Conservation (phyloP, 1,140 invertebrate species). For the Lepidurus arcticus region DNA sequence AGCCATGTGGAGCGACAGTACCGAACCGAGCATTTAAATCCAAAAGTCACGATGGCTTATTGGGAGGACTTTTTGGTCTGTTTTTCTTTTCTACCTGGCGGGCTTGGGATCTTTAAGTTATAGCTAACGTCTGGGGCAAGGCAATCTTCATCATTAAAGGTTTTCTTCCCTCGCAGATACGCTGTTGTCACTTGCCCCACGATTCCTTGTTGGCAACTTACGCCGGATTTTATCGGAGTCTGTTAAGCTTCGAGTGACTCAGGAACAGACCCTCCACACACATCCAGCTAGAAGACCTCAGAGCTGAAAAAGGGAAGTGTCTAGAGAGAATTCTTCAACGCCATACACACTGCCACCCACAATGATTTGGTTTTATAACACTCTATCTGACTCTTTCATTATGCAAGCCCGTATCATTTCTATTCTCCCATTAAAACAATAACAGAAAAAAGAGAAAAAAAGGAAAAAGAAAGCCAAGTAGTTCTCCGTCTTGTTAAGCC, state of each 20-base stretch:
- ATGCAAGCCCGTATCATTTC: background rate
- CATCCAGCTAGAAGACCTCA: background rate
- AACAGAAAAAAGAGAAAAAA: background rate
- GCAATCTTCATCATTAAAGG: background rate
- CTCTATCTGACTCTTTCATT: background rate
- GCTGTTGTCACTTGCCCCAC: slow-evolving; percentile 15
- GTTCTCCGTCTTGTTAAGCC: background rate
- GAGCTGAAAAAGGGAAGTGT: background rate
- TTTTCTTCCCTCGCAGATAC: background rate
- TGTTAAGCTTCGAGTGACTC: background rate
- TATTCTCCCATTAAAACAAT: background rate
- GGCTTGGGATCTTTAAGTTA: background rate
- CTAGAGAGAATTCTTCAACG: background rate
- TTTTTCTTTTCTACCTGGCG: background rate
- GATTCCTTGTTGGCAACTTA: background rate
- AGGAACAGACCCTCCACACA: background rate
- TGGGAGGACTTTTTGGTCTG: background rate
- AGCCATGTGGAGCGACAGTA: slow-evolving; percentile 3
- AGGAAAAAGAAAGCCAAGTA: background rate
- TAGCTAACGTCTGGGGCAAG: background rate
- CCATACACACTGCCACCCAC: background rate
- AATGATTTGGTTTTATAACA: background rate
- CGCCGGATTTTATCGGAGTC: background rate
- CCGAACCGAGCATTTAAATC: background rate
- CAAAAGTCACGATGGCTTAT: background rate